These are phyloP conservation scores for Octopus bimaculoides DNA, from an alignment of 1,140 invertebrate species.

Conservation along the genomic window DNA sequence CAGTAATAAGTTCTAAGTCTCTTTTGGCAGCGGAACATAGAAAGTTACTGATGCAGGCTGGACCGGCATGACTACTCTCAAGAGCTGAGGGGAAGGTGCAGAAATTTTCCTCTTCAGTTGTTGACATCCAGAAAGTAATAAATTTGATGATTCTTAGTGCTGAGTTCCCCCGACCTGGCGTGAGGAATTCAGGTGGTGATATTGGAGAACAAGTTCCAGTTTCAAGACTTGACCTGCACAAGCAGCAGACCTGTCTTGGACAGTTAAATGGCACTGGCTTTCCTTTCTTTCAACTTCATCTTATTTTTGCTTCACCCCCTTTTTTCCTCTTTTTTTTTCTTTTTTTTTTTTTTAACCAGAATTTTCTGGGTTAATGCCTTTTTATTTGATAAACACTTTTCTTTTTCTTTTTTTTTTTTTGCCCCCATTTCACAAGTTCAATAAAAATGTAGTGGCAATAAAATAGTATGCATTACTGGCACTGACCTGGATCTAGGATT, in stretches of 20 bases:
- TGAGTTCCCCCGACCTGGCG: constrained; percentile 3
- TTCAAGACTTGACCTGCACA: neutral
- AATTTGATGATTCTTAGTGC: neutral
- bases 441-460: too few species aligned
- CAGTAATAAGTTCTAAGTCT: constrained; percentile 14
- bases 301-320: neutral
- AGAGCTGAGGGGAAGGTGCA: constrained; percentile 11
- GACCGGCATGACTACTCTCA: constrained; percentile 12
- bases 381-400: too few species aligned
- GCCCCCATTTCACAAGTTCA: too few species aligned
- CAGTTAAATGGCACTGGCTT: neutral
- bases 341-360: neutral
- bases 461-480: too few species aligned
- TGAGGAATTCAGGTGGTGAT: constrained; percentile 6
- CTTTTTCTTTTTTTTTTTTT: too few species aligned
- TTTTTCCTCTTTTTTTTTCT: constrained; percentile 1
- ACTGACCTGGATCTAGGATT: too few species aligned
- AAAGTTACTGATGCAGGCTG: constrained; percentile 13
- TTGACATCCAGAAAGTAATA: constrained; percentile 8
- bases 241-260: neutral
- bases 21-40: constrained; percentile 10
- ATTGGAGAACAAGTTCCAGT: neutral
- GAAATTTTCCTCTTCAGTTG: constrained; percentile 6
- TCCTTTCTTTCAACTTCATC: neutral
- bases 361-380: too few species aligned